Evolutionary conservation across 2,888 invertebrate species (phyloP).

Genomic region (Caradrina clavipalpis): DNA sequence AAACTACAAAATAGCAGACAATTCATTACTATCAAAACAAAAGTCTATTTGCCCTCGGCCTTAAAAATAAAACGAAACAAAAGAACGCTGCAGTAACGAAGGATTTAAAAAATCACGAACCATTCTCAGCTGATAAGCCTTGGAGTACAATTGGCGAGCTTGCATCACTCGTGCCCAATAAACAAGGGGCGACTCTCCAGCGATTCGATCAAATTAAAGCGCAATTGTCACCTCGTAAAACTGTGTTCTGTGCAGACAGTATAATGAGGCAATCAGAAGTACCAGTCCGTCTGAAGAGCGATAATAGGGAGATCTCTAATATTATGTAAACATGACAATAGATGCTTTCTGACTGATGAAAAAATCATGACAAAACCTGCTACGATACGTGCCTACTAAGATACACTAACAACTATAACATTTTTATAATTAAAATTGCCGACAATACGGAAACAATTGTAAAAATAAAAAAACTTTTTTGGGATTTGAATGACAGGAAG

Average conservation of each 20-base stretch:
- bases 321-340: too few relatives aligned
- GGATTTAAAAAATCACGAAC: conserved; percentile 38
- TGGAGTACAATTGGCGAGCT: conserved; percentile 44
- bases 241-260: conserved; percentile 13
- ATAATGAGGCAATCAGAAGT: conserved; percentile 8
- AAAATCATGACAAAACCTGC: too few relatives aligned
- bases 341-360: too few relatives aligned
- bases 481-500: too few relatives aligned
- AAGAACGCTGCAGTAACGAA: conserved; percentile 25
- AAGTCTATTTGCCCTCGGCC: conserved; percentile 3
- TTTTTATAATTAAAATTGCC: too few relatives aligned
- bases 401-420: too few relatives aligned
- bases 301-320: background rate
- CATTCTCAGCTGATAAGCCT: conserved; percentile 49
- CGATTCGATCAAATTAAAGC: conserved; percentile 63
- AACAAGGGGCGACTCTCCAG: conserved; percentile 52
- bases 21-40: conserved; percentile 10
- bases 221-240: conserved; percentile 59
- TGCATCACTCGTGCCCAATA: conserved; percentile 44
- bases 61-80: conserved; percentile 16
- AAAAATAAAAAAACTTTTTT: too few relatives aligned
- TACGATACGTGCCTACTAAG: too few relatives aligned
- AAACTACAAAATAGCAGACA: conserved; percentile 23
- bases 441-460: too few relatives aligned
- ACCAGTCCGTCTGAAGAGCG: background rate